Conservation (phyloP, 2,797 vertebrate genomes). For the Oophaga sylvatica region DNA sequence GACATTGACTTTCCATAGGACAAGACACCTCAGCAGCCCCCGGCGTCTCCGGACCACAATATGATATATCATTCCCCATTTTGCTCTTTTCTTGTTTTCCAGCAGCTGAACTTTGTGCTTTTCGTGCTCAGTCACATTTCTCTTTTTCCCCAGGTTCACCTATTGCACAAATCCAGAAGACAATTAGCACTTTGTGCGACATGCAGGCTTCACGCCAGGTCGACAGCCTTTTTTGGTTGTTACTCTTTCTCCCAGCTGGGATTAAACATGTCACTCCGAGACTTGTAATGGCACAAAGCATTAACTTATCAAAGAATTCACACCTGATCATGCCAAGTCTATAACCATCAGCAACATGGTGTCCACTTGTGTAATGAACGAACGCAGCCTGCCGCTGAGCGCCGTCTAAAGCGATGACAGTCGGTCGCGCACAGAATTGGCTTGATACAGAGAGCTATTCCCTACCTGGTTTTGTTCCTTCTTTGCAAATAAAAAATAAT, state of each 20-base stretch:
- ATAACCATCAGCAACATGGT: background rate
- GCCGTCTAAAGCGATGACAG: background rate
- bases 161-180: background rate
- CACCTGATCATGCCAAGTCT: background rate
- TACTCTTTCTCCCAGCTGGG: background rate
- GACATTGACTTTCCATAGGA: too few species aligned
- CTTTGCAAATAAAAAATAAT: background rate
- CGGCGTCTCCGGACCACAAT: too few species aligned
- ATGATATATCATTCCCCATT: background rate
- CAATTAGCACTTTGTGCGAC: constrained; percentile 6
- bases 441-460: background rate
- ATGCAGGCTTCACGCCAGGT: background rate
- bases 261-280: background rate
- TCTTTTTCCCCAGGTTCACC: background rate
- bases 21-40: too few species aligned
- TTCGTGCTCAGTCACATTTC: background rate
- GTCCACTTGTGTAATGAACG: constrained; percentile 9
- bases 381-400: background rate
- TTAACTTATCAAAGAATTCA: constrained; percentile 1
- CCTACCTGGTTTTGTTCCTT: background rate
- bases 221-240: background rate
- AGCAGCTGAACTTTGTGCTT: background rate
- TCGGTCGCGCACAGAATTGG: background rate
- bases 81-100: background rate
- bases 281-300: background rate